These are phyloP conservation scores for Pipistrellus pipistrellus DNA, from an alignment of 2,797 vertebrate species.

Conservation along the genomic window DNA sequence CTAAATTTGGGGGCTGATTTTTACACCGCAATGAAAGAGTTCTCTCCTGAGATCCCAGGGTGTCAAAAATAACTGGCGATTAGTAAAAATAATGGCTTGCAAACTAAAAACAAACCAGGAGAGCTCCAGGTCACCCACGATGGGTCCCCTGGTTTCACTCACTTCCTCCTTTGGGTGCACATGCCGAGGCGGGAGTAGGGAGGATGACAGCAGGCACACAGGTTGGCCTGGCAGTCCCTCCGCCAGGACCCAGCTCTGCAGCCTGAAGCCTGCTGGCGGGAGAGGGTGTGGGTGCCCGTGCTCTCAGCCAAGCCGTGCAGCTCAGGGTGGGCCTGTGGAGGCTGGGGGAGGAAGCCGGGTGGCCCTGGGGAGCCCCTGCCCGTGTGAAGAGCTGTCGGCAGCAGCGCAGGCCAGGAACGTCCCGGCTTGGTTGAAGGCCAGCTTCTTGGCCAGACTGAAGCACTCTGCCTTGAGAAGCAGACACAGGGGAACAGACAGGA, in stretches of 20 bases:
- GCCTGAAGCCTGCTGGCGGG: constrained; percentile 85
- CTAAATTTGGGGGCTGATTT: neutral
- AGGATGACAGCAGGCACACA: rapidly evolving
- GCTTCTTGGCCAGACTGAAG: constrained; percentile 91
- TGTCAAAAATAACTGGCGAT: neutral
- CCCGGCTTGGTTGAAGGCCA: constrained; percentile 93
- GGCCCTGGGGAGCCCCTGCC: constrained; percentile 93
- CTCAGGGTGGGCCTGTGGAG: constrained; percentile 92
- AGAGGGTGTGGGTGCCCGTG: constrained; percentile 92
- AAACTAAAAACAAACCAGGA: rapidly evolving
- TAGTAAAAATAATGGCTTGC: neutral
- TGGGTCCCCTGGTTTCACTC: neutral
- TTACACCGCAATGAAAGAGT: neutral
- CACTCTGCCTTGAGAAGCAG: constrained; percentile 85
- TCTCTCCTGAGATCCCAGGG: neutral
- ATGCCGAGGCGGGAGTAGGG: neutral
- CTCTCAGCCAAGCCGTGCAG: constrained; percentile 95
- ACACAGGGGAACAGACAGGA: rapidly evolving
- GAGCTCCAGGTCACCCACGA: neutral
- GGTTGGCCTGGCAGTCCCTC: neutral
- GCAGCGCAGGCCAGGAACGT: constrained; percentile 92
- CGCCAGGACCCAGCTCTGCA: constrained; percentile 89
- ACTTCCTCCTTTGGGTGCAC: neutral
- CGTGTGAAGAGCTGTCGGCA: constrained; percentile 94
- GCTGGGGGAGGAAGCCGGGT: constrained; percentile 95